Evolutionary conservation across 2,113 vertebrate species (phyloP).

Genomic region (Geococcyx californianus): DNA sequence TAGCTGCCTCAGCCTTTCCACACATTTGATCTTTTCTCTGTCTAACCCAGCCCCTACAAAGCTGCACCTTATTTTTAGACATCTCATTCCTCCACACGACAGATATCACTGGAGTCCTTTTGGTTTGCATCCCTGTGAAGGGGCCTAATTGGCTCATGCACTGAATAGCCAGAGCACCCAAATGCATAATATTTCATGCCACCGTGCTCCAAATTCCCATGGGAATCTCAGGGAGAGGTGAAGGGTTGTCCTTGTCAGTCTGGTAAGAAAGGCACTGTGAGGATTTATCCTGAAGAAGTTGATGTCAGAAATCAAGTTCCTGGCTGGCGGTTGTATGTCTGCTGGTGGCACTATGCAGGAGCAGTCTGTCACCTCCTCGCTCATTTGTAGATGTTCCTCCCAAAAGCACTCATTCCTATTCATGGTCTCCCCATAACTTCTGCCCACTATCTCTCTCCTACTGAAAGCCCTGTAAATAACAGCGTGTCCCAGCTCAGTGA

Average conservation of each 20-base stretch:
- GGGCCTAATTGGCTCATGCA: background rate
- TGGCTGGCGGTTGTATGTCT: background rate
- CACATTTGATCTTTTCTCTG: background rate
- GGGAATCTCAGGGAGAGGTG: background rate
- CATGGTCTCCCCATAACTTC: background rate
- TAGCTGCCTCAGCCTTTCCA: constrained; percentile 4
- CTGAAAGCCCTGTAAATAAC: background rate
- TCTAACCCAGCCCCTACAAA: background rate
- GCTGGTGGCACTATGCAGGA: background rate
- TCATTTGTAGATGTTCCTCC: background rate
- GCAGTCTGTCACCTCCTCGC: background rate
- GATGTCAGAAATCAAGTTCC: background rate
- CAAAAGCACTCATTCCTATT: background rate
- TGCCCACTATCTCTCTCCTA: background rate
- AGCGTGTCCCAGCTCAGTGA: background rate
- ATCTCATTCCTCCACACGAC: background rate
- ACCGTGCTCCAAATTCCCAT: background rate
- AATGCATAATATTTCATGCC: background rate
- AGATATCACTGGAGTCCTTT: background rate
- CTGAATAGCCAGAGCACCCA: background rate
- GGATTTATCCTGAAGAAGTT: background rate
- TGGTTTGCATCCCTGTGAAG: background rate
- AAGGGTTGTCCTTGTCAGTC: background rate
- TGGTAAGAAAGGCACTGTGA: background rate
- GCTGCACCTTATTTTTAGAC: background rate